Conservation (phyloP, 2,113 vertebrate genomes). For the Oryzias melastigma region DNA sequence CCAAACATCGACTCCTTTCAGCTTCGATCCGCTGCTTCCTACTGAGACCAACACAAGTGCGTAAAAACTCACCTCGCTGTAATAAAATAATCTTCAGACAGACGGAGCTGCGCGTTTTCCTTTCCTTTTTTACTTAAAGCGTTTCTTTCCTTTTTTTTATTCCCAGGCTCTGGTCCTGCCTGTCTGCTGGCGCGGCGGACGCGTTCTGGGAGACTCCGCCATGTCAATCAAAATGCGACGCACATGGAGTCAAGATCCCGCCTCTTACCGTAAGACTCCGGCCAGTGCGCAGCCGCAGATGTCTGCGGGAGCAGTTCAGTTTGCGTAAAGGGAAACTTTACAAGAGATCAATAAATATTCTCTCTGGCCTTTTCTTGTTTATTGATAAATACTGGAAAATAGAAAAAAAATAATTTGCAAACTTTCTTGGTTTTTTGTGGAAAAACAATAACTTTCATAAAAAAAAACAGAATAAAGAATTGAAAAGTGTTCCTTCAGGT, state of each 20-base stretch:
- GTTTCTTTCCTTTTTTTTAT: constrained; percentile 48
- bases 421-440: too few relatives aligned
- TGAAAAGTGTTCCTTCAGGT: too few relatives aligned
- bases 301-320: not conserved
- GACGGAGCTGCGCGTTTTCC: constrained; percentile 57
- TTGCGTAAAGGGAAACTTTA: not conserved
- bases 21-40: not conserved
- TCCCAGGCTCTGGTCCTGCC: constrained; percentile 71
- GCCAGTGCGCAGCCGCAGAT: constrained; percentile 7
- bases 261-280: constrained; percentile 62
- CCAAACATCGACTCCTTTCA: constrained; percentile 22
- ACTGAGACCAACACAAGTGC: constrained; percentile 6
- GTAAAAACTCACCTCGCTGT: constrained; percentile 72
- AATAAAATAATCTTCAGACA: constrained; percentile 72
- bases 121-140: not conserved
- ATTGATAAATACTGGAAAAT: too few relatives aligned
- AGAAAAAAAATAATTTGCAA: too few relatives aligned
- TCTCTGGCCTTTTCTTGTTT: too few relatives aligned
- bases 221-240: constrained; percentile 75
- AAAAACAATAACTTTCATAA: too few relatives aligned
- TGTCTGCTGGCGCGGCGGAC: constrained; percentile 72
- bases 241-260: constrained; percentile 70
- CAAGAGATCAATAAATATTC: too few relatives aligned
- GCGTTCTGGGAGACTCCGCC: constrained; percentile 73
- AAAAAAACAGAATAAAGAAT: too few relatives aligned